Conservation (phyloP, 2,797 vertebrate species). For the Microctenopoma stevenorrisi region DNA sequence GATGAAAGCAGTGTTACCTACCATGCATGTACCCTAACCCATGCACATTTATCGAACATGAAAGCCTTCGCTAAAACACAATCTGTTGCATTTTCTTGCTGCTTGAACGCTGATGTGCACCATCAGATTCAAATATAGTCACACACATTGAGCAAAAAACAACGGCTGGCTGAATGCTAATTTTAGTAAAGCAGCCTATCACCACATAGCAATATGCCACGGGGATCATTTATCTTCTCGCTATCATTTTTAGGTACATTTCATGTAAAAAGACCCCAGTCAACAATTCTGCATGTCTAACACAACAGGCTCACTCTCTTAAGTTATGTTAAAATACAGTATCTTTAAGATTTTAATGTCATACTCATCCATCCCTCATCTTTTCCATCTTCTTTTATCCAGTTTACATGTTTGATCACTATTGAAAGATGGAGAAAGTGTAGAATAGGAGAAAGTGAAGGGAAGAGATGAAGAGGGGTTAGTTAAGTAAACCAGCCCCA, state of each 20-base stretch:
- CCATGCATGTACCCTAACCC: background rate
- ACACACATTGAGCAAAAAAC: conserved; percentile 23
- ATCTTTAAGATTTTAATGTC: conserved; percentile 60
- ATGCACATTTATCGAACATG: background rate
- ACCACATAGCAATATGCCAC: conserved; percentile 27
- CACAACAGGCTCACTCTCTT: conserved; percentile 35
- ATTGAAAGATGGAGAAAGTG: conserved; percentile 76
- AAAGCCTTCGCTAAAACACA: background rate
- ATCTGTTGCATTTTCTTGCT: conserved; percentile 7
- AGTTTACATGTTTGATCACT: conserved; percentile 77
- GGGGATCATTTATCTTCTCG: background rate
- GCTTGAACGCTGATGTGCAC: conserved; percentile 11
- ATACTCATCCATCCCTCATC: conserved; percentile 75
- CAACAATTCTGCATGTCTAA: conserved; percentile 39
- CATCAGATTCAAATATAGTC: conserved; percentile 2
- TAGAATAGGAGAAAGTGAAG: conserved; percentile 72
- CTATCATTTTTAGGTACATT: conserved; percentile 12
- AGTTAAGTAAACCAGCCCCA: conserved; percentile 65
- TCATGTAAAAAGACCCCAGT: conserved; percentile 27
- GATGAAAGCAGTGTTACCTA: background rate
- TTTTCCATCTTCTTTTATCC: conserved; percentile 73
- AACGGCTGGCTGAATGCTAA: conserved; percentile 14
- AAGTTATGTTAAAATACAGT: conserved; percentile 45
- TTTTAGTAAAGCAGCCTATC: conserved; percentile 21
- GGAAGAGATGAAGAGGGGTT: conserved; percentile 69